These are phyloP conservation scores for Apostichopus californicus DNA, from an alignment of 35 echinoderm and acorn worm genomes.

Conservation along the genomic window DNA sequence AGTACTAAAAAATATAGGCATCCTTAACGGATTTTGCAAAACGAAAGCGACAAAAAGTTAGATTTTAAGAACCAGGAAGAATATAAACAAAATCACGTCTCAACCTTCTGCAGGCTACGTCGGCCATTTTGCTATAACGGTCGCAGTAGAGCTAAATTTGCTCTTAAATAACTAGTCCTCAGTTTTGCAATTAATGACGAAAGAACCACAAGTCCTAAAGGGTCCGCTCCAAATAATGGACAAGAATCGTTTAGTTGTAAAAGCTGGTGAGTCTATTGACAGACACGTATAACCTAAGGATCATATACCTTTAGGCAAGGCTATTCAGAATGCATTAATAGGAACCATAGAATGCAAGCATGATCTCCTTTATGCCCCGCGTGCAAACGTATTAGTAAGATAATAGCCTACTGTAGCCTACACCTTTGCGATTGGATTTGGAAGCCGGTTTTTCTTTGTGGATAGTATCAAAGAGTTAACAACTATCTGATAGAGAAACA, in stretches of 20 bases:
- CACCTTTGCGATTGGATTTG: neutral
- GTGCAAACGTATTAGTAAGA: conserved; percentile 13
- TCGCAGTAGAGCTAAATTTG: neutral
- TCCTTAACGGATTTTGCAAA: too few species aligned
- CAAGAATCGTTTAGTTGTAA: neutral
- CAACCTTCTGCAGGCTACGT: too few species aligned
- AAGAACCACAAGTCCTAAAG: neutral
- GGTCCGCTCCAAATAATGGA: neutral
- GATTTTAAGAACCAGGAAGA: too few species aligned
- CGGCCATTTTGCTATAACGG: too few species aligned
- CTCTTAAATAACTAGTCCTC: neutral
- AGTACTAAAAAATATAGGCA: too few species aligned
- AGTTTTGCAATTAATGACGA: neutral
- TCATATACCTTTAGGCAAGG: conserved; percentile 7
- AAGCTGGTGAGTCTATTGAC: neutral
- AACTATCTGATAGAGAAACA: neutral
- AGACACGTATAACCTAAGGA: neutral
- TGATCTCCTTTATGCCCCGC: neutral
- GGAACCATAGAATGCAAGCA: neutral
- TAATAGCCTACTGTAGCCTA: neutral
- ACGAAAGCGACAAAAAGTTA: too few species aligned
- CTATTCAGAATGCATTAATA: conserved; percentile 16
- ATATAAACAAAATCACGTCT: too few species aligned
- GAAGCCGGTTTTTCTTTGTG: neutral
- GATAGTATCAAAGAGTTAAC: neutral